Base-by-base conservation (phyloP, 2,797 vertebrate genomes). In the Platyrinchus mystaceus region DNA sequence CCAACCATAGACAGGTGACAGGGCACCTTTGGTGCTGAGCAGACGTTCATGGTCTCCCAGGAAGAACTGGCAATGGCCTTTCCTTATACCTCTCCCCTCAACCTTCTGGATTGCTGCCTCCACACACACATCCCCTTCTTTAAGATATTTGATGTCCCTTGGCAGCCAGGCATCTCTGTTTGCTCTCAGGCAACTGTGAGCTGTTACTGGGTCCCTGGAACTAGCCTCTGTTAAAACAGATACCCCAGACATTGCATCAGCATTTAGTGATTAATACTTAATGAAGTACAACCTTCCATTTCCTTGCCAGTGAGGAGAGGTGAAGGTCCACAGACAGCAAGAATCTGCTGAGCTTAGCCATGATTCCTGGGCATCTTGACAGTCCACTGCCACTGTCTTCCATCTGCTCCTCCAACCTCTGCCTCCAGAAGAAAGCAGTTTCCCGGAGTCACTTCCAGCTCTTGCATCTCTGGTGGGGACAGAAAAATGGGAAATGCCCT, bases 11-110 rank as follows among this genome's bases (percentile, higher is more conserved):
- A 39, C 12, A 7, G 10, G 17, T 7, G 73, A 73, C 55, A 83
- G 59, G 22, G 13, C 17, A 39, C 13, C n/a, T 62, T 68, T 73
- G 50, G 10, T 36, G 8, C 44, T 36, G 20, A 67, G 30, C 16
- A 41, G 26, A 32, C 1, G 1, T 18, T 44, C 5, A 4, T 27
- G 7, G 22, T 36, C 7, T 18, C 6, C 4, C 0, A 0, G 32
- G 21, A 46, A 83, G 28, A 46, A 59, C 19, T 41, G 32, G 12
- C 5, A 7, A 15, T 37, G 28, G 5, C 12, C n/a, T 90, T 63
- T 59, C 23, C 52, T 85, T 73, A 10, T 1, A 9, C 8, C 13
- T 63, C 13, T 56, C 7, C 28, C 12, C 12, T 68, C 7, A 2
- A 3, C 9, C 14, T 80, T 78, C 69, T 37, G 32, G 23, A 39